Evolutionary conservation across 2,113 vertebrate genomes (phyloP), one percentile per base, ranked within the genome.

Genomic region (Myodes glareolus): DNA sequence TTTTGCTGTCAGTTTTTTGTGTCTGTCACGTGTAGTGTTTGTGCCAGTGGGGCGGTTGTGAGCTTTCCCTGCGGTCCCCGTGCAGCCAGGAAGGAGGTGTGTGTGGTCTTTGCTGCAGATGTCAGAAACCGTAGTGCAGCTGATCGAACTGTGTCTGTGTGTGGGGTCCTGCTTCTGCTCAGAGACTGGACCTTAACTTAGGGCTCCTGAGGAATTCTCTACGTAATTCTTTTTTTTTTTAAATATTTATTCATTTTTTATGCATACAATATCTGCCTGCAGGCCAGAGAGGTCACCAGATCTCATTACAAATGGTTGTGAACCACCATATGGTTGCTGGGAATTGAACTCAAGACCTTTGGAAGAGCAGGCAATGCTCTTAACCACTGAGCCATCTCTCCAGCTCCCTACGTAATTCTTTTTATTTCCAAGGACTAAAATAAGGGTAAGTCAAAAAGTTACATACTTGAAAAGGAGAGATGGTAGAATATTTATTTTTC

Each of bases 401-500:
- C n/a, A n/a, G n/a, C n/a, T 95, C 65, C 72, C 61, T 16, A 36
- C 25, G 7, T 61, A 13, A 52, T 63, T 80, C 27, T 63, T 90
- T 93, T 95, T 27, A 52, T 92, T 96, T 92, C 67, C 47, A 61
- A 73, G 61, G 27, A 39, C 58, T 86, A 50, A 92, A 77, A 25
- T 92, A 58, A 94, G 68, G 45, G 11, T 68, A 76, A 72, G 36
- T 39, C 29, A 82, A 55, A 94, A 87, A 88, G 52, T 68, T 76
- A 50, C 72, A 23, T 78, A 25, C 23, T 94, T 19, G 16, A 36
- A 85, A 80, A 80, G 70, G 47, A 93, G 80, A 92, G 52, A 65
- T 8, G 14, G 33, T 78, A n/a, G 86, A 91, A 67, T 82, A 29
- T 39, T 67, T 97, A 39, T 94, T 89, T 96, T 97, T 52, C 5